Percentiles rank a stretch among this genome's conserved stretches.
Evolutionary conservation across 2,797 vertebrate genomes (phyloP).

Genomic region (Hapalemur alaotrensis): DNA sequence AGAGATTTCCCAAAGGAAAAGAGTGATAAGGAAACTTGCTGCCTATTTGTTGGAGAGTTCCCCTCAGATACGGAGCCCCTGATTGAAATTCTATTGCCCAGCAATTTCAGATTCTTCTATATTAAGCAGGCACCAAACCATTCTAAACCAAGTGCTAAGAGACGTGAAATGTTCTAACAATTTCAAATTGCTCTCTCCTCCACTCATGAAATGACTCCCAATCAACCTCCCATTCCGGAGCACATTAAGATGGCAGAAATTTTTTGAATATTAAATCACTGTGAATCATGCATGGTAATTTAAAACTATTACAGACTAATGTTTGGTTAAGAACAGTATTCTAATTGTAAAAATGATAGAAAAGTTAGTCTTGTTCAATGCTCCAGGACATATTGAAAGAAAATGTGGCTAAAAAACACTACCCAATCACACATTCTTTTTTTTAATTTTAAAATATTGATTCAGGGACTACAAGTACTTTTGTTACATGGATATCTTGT

Average conservation of each 20-base stretch:
- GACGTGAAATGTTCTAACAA: constrained; percentile 63
- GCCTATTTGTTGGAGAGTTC: neutral
- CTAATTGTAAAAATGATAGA: constrained; percentile 59
- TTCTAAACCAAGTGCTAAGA: constrained; percentile 61
- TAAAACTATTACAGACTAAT: constrained; percentile 66
- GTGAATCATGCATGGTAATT: constrained; percentile 56
- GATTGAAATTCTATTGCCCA: constrained; percentile 60
- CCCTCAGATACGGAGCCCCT: constrained; percentile 35
- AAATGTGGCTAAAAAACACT: constrained; percentile 8
- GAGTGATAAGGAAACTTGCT: neutral
- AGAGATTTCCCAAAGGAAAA: neutral
- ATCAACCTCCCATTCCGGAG: constrained; percentile 68
- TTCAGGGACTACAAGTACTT: neutral
- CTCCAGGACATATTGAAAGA: constrained; percentile 52
- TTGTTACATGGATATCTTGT: neutral
- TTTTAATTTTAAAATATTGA: neutral
- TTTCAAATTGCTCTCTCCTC: constrained; percentile 67
- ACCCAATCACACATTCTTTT: neutral
- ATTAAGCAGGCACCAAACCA: constrained; percentile 69
- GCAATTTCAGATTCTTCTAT: constrained; percentile 65
- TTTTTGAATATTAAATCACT: constrained; percentile 72
- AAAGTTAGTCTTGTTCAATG: constrained; percentile 59
- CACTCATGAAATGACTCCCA: constrained; percentile 69
- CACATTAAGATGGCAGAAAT: constrained; percentile 59
- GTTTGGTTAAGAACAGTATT: constrained; percentile 65